phyloP scores from a whole-genome alignment of 2,113 vertebrate species.

The Heterocephalus glaber region DNA sequence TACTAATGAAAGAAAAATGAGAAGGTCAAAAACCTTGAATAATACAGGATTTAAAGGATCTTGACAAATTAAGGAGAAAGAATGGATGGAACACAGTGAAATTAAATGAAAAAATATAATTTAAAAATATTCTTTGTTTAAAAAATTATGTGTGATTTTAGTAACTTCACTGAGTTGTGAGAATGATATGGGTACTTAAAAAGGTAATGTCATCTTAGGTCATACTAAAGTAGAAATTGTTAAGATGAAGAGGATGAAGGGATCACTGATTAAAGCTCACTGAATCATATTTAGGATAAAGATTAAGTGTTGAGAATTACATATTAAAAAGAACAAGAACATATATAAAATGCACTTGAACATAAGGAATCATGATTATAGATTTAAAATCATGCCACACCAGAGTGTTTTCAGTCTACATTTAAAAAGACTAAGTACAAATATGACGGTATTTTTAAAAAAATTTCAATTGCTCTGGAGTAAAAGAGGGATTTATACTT shows the following conservation, averaged over 20 bases:
- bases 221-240: not conserved
- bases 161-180: not conserved
- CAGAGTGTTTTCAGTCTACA: not conserved
- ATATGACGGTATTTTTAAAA: not conserved
- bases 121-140: not conserved
- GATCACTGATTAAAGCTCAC: not conserved
- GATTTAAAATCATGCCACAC: not conserved
- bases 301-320: slow-evolving; percentile 13
- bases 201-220: not conserved
- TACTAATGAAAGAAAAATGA: not conserved
- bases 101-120: not conserved
- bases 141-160: not conserved
- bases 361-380: not conserved
- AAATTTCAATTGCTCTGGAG: not conserved
- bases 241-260: slow-evolving; percentile 1
- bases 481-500: slow-evolving; percentile 6
- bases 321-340: slow-evolving; percentile 32
- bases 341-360: slow-evolving; percentile 17
- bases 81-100: slow-evolving; percentile 31
- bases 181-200: not conserved
- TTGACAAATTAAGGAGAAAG: not conserved
- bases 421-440: not conserved
- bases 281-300: not conserved
- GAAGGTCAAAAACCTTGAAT: slow-evolving; percentile 17
- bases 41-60: slow-evolving; percentile 14